Conservation (phyloP, 1,140 invertebrate genomes). For the Mya arenaria region DNA sequence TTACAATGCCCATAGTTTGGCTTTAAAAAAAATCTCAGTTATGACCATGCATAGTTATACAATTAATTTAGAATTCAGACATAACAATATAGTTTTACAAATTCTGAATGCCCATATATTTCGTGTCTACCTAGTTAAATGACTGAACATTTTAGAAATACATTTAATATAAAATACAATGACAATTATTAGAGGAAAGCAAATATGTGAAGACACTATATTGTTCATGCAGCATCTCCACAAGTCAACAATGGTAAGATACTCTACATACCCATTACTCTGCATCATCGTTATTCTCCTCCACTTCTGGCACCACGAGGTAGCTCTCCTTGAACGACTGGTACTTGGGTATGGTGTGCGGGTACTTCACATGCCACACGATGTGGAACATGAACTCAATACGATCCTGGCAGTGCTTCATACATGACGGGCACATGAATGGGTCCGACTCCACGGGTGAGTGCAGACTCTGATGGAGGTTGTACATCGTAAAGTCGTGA, state of each 20-base stretch:
- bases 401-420: constrained; percentile 76
- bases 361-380: constrained; percentile 79
- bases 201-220: neutral
- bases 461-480: constrained; percentile 78
- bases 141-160: constrained; percentile 20
- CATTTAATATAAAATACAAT: neutral
- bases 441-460: constrained; percentile 73
- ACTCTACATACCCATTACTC: neutral
- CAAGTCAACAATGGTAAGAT: neutral
- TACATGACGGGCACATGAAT: constrained; percentile 76
- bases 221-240: neutral
- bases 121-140: neutral
- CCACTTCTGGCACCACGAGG: constrained; percentile 58
- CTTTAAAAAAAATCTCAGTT: no score
- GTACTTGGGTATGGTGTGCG: constrained; percentile 79
- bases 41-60: no score
- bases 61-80: no score
- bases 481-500: constrained; percentile 78
- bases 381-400: constrained; percentile 79
- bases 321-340: constrained; percentile 76
- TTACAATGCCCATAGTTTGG: no score
- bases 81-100: no score
- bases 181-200: neutral
- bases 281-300: constrained; percentile 12
- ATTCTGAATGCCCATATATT: neutral